Base-by-base conservation (phyloP, 2,888 invertebrate genomes). In the Molorchus minor region DNA sequence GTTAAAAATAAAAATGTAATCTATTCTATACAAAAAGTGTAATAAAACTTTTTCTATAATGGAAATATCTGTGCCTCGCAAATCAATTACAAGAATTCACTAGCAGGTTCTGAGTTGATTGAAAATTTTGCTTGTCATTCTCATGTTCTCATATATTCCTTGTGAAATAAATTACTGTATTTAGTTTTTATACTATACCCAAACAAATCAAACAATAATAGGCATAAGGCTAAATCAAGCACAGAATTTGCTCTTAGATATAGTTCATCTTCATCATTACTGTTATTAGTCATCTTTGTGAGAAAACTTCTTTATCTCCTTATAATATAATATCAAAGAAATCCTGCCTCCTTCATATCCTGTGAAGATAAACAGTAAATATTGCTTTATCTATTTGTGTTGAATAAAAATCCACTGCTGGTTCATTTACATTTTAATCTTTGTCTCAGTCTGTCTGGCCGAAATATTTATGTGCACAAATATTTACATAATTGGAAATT, bases 311-410 rank as follows among this genome's bases (percentile, higher is more conserved):
- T 21, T 58, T 58, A 58, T 58, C 58, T 47, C 29, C 21, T 47
- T 51, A 44, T n/a, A n/a, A n/a, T n/a, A n/a, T n/a, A n/a, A n/a
- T 43, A 57, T 57, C 61, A 61, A 47, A 54, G 59, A 30, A 54
- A 53, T 47, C 54, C 57, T 56, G 61, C 62, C 64, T 68, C 69
- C 67, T 61, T 69, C 65, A 63, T 70, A 73, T 73, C 72, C 72
- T 73, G 67, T 66, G 56, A 38, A 66, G 69, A 73, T 71, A 71
- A 71, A 56, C 54, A 68, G 71, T 71, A 71, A 71, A 56, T 51
- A 43, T 52, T 56, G 43, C 47, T 47, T 59, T 56, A 58, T 63
- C 56, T 33, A 61, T 58, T 52, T 38, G 44, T 55, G 44, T 43
- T 51, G 7, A 41, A 13, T 62, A 55, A 45, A 51, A 59, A 54